Evolutionary conservation across 1,140 invertebrate genomes (phyloP).

Genomic region (Zaprionus capensis): DNA sequence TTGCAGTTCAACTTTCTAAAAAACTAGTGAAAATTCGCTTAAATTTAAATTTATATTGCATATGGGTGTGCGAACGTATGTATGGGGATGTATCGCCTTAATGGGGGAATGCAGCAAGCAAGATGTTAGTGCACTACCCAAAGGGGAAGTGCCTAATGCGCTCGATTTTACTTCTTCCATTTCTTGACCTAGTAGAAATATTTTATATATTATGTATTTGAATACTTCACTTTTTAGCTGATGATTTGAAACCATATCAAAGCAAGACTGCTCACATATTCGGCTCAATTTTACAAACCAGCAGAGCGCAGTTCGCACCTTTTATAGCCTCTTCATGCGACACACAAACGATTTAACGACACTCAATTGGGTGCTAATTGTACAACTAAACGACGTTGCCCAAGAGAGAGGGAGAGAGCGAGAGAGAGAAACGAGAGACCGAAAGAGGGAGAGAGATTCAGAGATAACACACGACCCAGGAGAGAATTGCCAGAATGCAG

Average conservation of each 20-base stretch:
- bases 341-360: constrained; percentile 75
- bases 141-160: too few relatives aligned
- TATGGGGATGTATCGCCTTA: too few relatives aligned
- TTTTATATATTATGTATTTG: neutral
- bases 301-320: constrained; percentile 60
- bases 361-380: constrained; percentile 81
- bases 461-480: constrained; percentile 8
- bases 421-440: neutral
- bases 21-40: constrained; percentile 41
- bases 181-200: too few relatives aligned
- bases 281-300: neutral
- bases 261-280: neutral
- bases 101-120: too few relatives aligned
- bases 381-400: constrained; percentile 70
- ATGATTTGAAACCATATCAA: neutral
- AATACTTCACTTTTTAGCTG: neutral
- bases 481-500: constrained; percentile 14
- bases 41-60: constrained; percentile 49
- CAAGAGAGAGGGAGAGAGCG: neutral
- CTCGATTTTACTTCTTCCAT: too few relatives aligned
- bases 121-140: too few relatives aligned
- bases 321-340: constrained; percentile 58
- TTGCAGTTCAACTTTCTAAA: constrained; percentile 78
- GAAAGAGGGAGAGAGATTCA: neutral
- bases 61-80: neutral